phyloP scores from a whole-genome alignment of 2,888 invertebrate genomes.

The Heteromurus nitidus region DNA sequence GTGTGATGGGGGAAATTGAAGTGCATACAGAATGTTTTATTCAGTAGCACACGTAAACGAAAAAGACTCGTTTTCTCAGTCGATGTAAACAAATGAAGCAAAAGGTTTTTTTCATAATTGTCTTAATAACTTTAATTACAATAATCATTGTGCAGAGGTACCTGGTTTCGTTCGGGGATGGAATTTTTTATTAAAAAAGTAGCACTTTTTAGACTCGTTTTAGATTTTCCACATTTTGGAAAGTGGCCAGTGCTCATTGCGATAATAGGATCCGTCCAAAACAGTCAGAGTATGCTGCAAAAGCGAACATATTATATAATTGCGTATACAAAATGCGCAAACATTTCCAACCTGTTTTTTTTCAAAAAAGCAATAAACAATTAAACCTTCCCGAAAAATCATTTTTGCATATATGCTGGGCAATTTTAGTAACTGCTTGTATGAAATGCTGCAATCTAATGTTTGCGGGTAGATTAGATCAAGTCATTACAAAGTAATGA shows the following conservation, averaged over 20 bases:
- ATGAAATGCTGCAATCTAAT: too few species aligned
- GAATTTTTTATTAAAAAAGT: not conserved
- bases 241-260: too few species aligned
- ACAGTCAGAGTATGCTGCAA: not conserved
- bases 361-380: too few species aligned
- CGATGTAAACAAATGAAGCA: conserved; percentile 16
- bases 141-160: conserved; percentile 37
- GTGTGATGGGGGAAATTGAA: conserved; percentile 31
- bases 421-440: too few species aligned
- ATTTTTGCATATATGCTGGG: too few species aligned
- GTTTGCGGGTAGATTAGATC: too few species aligned
- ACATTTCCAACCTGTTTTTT: too few species aligned
- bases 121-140: conserved; percentile 63
- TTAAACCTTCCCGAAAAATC: too few species aligned
- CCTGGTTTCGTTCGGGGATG: not conserved
- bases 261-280: too few species aligned
- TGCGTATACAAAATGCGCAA: too few species aligned
- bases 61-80: too few species aligned
- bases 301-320: not conserved
- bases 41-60: conserved; percentile 14
- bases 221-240: conserved; percentile 2
- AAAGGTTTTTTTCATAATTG: conserved; percentile 63
- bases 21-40: conserved; percentile 15
- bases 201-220: not conserved
- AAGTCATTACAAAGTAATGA: too few species aligned